Conservation (phyloP, 2,888 invertebrate genomes). For the Eupithecia centaureata region DNA sequence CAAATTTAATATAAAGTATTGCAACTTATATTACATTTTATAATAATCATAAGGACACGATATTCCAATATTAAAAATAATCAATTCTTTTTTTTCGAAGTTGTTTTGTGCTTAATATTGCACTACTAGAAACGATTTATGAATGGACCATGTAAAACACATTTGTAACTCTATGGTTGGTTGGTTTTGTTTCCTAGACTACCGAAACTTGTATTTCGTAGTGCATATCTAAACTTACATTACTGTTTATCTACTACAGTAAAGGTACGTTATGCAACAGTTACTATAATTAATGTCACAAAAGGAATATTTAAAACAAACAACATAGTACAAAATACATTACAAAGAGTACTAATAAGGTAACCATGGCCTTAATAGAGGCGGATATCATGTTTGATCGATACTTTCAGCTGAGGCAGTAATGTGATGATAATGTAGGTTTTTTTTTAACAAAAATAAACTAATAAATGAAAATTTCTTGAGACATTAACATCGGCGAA, state of each 20-base stretch:
- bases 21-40: too few relatives aligned
- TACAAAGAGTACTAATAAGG: not conserved
- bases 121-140: too few relatives aligned
- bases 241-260: not conserved
- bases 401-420: conserved; percentile 13
- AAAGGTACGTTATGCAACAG: not conserved
- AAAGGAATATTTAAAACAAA: not conserved
- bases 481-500: too few relatives aligned
- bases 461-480: not conserved
- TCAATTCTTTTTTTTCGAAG: too few relatives aligned
- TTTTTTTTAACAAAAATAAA: not conserved
- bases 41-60: too few relatives aligned
- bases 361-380: not conserved
- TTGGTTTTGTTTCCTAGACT: conserved; percentile 23
- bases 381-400: conserved; percentile 31
- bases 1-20: too few relatives aligned
- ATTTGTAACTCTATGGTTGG: conserved; percentile 26
- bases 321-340: not conserved
- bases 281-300: not conserved
- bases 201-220: conserved; percentile 9
- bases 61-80: too few relatives aligned
- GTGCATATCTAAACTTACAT: not conserved
- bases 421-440: too few relatives aligned
- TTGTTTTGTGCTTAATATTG: too few relatives aligned
- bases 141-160: not conserved